A percentile compares a stretch with the other conserved stretches of the same genome.
Evolutionary conservation across 2,888 invertebrate genomes (phyloP).

Genomic region (Nasonovia ribisnigri): DNA sequence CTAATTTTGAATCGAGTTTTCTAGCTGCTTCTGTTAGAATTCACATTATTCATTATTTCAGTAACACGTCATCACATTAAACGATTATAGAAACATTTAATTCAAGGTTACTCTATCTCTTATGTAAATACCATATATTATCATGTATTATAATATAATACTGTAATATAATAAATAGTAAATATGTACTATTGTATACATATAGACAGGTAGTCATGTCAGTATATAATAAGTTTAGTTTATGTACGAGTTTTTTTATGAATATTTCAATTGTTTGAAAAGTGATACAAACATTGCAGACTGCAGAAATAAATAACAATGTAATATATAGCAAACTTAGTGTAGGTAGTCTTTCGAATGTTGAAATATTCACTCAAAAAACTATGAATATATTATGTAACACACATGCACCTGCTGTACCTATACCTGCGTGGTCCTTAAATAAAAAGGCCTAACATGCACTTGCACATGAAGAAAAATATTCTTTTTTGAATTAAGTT

Average conservation of each 20-base stretch:
- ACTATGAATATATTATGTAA: background rate
- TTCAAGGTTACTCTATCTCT: background rate
- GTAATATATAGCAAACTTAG: background rate
- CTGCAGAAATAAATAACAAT: background rate
- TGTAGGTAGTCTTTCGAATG: background rate
- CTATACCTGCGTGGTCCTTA: background rate
- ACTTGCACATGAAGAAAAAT: background rate
- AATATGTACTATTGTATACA: too few relatives aligned
- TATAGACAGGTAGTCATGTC: background rate
- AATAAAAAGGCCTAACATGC: background rate
- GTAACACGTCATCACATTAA: background rate
- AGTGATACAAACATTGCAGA: background rate
- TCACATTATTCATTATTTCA: background rate
- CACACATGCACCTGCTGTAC: background rate
- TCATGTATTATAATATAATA: background rate
- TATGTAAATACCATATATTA: background rate
- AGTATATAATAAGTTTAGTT: background rate
- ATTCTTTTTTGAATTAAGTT: background rate
- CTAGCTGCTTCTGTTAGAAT: background rate
- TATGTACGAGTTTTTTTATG: background rate
- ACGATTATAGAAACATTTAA: background rate
- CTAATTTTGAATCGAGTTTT: background rate
- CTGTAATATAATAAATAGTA: background rate
- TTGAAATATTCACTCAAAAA: background rate
- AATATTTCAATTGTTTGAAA: background rate